Conservation (phyloP, 1,140 invertebrate genomes). For the Centruroides sculpturatus region DNA sequence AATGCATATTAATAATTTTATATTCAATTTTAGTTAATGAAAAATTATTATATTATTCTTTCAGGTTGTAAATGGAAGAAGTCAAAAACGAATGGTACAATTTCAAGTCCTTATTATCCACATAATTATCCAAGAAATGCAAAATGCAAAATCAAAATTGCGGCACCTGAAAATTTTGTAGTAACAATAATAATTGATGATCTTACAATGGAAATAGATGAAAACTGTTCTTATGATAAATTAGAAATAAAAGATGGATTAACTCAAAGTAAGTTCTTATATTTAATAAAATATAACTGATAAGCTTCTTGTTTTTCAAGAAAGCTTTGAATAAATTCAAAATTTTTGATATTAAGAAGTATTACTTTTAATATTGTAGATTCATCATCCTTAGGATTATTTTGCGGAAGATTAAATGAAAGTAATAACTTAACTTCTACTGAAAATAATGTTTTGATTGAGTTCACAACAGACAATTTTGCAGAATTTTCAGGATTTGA, state of each 20-base stretch:
- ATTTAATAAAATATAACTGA: no score
- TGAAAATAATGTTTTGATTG: constrained; percentile 6
- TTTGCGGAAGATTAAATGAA: constrained; percentile 12
- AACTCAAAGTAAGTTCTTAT: background rate
- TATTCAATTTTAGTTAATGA: no score
- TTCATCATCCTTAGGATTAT: constrained; percentile 2
- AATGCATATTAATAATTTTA: no score
- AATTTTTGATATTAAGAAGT: no score
- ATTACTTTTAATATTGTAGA: background rate
- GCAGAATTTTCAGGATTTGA: constrained; percentile 17
- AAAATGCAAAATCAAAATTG: constrained; percentile 22
- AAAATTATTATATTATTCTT: no score
- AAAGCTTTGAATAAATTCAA: no score
- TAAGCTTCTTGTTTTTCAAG: no score
- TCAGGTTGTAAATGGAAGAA: constrained; percentile 15
- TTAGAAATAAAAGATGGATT: constrained; percentile 14
- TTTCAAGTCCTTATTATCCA: constrained; percentile 16
- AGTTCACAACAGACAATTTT: constrained; percentile 14
- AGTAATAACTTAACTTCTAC: constrained; percentile 13
- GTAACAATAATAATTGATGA: constrained; percentile 15
- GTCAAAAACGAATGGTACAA: constrained; percentile 9
- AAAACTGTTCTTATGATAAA: constrained; percentile 16
- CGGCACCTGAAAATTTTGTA: constrained; percentile 9
- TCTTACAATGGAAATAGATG: constrained; percentile 12
- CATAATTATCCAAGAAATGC: constrained; percentile 12